These are phyloP conservation scores for Sebastes minor DNA, from an alignment of 2,797 vertebrate genomes.

Conservation along the genomic window DNA sequence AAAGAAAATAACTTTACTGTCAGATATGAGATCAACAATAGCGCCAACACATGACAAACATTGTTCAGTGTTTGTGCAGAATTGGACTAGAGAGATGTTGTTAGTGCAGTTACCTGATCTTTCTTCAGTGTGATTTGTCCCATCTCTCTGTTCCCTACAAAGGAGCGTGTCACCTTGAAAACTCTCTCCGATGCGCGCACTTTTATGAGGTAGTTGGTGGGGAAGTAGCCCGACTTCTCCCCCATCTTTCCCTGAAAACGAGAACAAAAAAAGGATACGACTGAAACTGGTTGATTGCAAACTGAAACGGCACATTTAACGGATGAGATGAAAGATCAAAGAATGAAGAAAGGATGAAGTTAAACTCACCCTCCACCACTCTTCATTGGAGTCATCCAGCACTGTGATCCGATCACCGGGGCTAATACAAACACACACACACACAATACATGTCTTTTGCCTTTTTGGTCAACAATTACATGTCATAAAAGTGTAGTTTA, in stretches of 20 bases:
- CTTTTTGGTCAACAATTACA: not conserved
- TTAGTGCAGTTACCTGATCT: conserved; percentile 85
- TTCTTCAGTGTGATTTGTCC: conserved; percentile 95
- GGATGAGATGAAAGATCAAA: not conserved
- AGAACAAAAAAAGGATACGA: not conserved
- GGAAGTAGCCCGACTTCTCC: conserved; percentile 83
- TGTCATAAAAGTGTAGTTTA: not conserved
- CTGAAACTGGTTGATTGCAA: not conserved
- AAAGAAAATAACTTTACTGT: too few species aligned
- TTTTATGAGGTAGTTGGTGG: conserved; percentile 93
- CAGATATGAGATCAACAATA: too few species aligned
- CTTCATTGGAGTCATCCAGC: conserved; percentile 97
- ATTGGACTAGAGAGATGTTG: not conserved
- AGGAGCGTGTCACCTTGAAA: conserved; percentile 89
- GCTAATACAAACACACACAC: conserved; percentile 69
- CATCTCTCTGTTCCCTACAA: conserved; percentile 93
- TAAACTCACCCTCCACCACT: conserved; percentile 94
- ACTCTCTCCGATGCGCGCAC: conserved; percentile 90
- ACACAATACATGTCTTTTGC: not conserved
- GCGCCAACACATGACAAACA: too few species aligned
- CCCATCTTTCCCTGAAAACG: conserved; percentile 79
- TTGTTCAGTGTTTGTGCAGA: not conserved
- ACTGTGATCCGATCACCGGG: conserved; percentile 96
- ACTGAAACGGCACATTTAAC: not conserved
- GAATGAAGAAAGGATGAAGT: not conserved